A percentile compares a stretch with the other conserved stretches of the same genome.
phyloP scores from a whole-genome alignment of 2,797 vertebrate species.

The Arrhamphus sclerolepis region DNA sequence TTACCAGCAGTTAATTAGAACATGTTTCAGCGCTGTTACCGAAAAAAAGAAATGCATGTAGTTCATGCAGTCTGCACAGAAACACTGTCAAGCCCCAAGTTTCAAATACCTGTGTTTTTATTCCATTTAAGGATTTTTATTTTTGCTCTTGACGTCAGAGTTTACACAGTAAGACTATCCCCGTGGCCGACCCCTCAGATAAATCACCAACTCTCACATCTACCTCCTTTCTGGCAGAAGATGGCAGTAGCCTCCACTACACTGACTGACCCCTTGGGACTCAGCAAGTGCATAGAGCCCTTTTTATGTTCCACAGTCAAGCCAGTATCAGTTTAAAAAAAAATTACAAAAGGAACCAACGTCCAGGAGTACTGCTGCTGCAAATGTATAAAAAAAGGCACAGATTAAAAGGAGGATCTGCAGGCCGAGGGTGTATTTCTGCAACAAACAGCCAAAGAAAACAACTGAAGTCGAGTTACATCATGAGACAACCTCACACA shows the following conservation, averaged over 20 bases:
- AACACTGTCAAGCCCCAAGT: too few species aligned
- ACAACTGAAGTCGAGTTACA: constrained; percentile 2
- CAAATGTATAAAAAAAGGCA: constrained; percentile 55
- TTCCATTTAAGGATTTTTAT: constrained; percentile 29
- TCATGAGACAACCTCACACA: constrained; percentile 8
- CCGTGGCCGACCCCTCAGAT: constrained; percentile 11
- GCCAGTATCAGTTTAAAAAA: not conserved
- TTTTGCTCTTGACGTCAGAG: constrained; percentile 26
- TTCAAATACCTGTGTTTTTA: too few species aligned
- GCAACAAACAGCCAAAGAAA: constrained; percentile 6
- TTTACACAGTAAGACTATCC: constrained; percentile 6
- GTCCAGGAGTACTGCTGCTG: constrained; percentile 21
- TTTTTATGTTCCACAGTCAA: constrained; percentile 35
- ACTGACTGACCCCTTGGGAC: not conserved
- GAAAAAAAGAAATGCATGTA: too few species aligned
- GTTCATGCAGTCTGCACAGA: too few species aligned
- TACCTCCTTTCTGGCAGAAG: constrained; percentile 52
- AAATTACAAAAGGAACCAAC: constrained; percentile 4
- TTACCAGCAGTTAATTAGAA: too few species aligned
- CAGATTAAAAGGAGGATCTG: constrained; percentile 27
- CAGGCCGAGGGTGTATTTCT: constrained; percentile 5
- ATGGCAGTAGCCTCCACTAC: constrained; percentile 55
- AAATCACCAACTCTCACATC: constrained; percentile 10
- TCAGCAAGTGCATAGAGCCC: constrained; percentile 19
- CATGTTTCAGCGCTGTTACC: too few species aligned